phyloP scores from a whole-genome alignment of 2,888 invertebrate species.

The Acrobeloides nanus region DNA sequence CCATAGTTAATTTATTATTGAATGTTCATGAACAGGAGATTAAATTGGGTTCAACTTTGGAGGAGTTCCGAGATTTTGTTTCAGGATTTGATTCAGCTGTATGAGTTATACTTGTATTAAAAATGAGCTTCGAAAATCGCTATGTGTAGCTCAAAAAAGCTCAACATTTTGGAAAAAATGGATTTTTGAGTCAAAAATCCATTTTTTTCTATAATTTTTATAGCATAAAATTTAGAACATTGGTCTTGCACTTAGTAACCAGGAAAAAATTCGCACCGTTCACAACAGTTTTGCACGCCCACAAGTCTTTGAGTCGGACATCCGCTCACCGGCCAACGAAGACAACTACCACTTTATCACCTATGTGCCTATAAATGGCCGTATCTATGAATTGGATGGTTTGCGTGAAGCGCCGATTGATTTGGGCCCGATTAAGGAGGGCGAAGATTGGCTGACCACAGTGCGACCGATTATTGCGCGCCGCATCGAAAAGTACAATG shows the following conservation, averaged over 20 bases:
- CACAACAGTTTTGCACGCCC: conserved; percentile 90
- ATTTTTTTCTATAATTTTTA: no score
- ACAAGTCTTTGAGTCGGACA: conserved; percentile 42
- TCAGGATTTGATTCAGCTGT: conserved; percentile 57
- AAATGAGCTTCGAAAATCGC: no score
- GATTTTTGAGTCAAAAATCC: no score
- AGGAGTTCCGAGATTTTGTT: conserved; percentile 57
- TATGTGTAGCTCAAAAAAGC: no score
- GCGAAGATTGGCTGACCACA: conserved; percentile 80
- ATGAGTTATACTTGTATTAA: conserved; percentile 16
- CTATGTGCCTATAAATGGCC: conserved; percentile 83
- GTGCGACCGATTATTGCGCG: conserved; percentile 83
- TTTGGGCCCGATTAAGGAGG: conserved; percentile 69
- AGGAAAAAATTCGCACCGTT: conserved; percentile 79
- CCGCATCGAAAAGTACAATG: conserved; percentile 83
- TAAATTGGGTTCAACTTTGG: conserved; percentile 61
- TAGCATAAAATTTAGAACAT: conserved; percentile 64
- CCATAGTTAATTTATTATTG: conserved; percentile 83
- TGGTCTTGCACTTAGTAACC: conserved; percentile 87
- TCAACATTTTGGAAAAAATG: no score
- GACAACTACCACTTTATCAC: conserved; percentile 94
- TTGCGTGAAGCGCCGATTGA: conserved; percentile 89
- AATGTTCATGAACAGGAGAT: conserved; percentile 82
- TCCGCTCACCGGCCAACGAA: conserved; percentile 61
- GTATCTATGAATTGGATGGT: conserved; percentile 90